Conservation (phyloP, 2,888 invertebrate genomes). For the Bruchidius siliquastri region DNA sequence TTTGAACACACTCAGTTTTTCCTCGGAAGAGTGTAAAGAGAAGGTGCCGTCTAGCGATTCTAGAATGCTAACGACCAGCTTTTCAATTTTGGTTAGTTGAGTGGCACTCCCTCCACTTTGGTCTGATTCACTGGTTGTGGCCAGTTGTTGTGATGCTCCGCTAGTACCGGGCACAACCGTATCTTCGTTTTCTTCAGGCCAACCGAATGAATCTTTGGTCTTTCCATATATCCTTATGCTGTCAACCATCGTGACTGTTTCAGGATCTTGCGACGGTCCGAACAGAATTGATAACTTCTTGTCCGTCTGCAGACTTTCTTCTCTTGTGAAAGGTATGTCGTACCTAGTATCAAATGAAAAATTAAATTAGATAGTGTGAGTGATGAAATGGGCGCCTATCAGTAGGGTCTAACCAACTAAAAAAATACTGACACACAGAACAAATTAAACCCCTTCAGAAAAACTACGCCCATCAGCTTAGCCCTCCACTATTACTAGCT, state of each 20-base stretch:
- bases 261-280: slow-evolving; percentile 80
- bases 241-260: slow-evolving; percentile 88
- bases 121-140: slow-evolving; percentile 40
- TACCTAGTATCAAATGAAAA: slow-evolving; percentile 52
- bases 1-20: slow-evolving; percentile 49
- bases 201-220: slow-evolving; percentile 91
- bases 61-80: slow-evolving; percentile 60
- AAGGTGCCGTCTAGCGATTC: slow-evolving; percentile 71
- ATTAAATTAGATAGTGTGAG: no score
- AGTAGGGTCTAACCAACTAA: no score
- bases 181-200: slow-evolving; percentile 95
- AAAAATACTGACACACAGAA: no score
- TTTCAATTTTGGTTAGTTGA: slow-evolving; percentile 50
- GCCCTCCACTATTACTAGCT: no score
- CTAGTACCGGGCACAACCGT: slow-evolving; percentile 28
- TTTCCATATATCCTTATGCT: slow-evolving; percentile 89
- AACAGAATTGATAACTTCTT: slow-evolving; percentile 82
- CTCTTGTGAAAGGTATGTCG: slow-evolving; percentile 89
- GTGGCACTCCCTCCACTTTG: slow-evolving; percentile 42
- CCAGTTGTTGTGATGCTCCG: slow-evolving; percentile 22
- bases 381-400: no score
- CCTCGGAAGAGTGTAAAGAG: slow-evolving; percentile 52
- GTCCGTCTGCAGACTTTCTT: slow-evolving; percentile 88
- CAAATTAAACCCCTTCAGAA: no score
- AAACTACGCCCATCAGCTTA: no score